phyloP scores from a whole-genome alignment of 2,888 invertebrate species.

The Troglohyphantes excavatus region DNA sequence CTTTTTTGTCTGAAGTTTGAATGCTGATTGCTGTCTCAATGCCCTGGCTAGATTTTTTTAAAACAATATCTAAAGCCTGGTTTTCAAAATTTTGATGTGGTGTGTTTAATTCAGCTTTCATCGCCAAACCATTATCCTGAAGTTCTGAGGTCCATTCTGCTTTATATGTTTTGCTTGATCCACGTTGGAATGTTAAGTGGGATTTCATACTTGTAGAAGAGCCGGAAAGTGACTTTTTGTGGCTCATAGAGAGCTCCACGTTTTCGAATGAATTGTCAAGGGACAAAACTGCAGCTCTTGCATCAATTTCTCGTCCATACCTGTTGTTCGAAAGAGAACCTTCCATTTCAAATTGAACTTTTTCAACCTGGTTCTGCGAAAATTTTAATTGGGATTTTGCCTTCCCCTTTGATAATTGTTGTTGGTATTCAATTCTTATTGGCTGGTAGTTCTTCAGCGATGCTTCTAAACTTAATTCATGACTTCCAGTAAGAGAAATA shows the following conservation, averaged over 20 bases:
- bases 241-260: constrained; percentile 24
- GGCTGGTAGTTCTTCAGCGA: constrained; percentile 34
- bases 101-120: constrained; percentile 40
- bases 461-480: constrained; percentile 33
- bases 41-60: background rate
- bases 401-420: background rate
- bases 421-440: background rate
- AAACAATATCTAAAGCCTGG: constrained; percentile 28
- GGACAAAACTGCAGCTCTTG: constrained; percentile 23
- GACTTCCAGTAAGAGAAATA: background rate
- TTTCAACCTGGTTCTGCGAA: constrained; percentile 19
- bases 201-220: constrained; percentile 30
- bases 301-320: constrained; percentile 1
- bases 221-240: background rate
- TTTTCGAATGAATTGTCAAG: constrained; percentile 58
- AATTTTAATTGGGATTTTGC: background rate
- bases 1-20: constrained; percentile 28
- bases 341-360: constrained; percentile 16
- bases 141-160: constrained; percentile 40
- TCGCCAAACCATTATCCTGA: constrained; percentile 25
- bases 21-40: constrained; percentile 1
- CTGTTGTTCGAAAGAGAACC: background rate
- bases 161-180: constrained; percentile 41
- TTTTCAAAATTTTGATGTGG: constrained; percentile 45
- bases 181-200: background rate